Evolutionary conservation across 2,888 invertebrate genomes (phyloP), one percentile per base, ranked within the genome.

Genomic region (Plebejus melissa): DNA sequence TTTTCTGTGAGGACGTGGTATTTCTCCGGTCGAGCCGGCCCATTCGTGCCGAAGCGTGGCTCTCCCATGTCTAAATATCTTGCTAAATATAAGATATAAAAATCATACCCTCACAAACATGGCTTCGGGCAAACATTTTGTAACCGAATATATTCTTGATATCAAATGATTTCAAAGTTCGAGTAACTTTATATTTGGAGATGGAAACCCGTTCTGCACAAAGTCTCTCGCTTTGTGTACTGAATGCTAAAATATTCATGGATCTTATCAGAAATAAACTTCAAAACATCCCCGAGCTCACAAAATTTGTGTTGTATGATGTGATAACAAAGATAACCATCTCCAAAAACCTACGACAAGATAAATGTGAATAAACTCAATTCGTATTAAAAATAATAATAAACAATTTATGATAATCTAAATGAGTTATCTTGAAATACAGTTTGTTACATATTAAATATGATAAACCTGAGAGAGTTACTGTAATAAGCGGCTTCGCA

Each of bases 211-310:
- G 72, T 72, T 72, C 50, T 54, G 72, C 72, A 54, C 16, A 7
- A 72, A 72, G 32, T 72, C 54, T 13, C 50, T 54, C 54, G 50
- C 32, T 72, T 50, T 72, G 50, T 72, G 54, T 72, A 72, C 54
- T 72, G 72, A 54, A 72, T 54, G 16, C 46, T 72, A 72, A 72
- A 72, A 65, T 65, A 36, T 65, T 65, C 50, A 54, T 54, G n/a
- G 46, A 50, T n/a, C n/a, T 41, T 50, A 50, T 72, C 72, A 72
- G 50, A 50, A 50, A 54, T 41, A 50, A 46, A 50, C 32, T 65
- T 36, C 65, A 16, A 32, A 65, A 65, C 32, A 65, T 65, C 32
- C 32, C 11, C 32, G 16, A 32, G 16, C 36, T 65, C 6, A 65
- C 32, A 65, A 65, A 65, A 32, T 65, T 65, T 65, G 65, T 65